These are phyloP conservation scores for Metallyticus violacea DNA, from an alignment of 2,888 invertebrate species.

Conservation along the genomic window DNA sequence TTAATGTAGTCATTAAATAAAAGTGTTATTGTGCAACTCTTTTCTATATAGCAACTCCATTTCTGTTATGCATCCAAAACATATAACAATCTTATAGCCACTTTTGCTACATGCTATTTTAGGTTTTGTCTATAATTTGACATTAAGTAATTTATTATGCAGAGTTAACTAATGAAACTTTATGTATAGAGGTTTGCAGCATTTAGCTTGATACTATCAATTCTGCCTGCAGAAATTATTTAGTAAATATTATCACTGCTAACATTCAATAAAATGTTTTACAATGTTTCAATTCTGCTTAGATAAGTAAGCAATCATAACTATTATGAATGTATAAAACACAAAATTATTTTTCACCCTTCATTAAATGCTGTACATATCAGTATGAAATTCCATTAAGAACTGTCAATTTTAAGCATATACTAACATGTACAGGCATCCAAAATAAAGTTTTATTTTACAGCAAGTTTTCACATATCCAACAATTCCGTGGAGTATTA, in stretches of 20 bases:
- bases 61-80: background rate
- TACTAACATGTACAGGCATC: background rate
- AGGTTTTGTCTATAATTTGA: no score
- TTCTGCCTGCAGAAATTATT: background rate
- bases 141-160: background rate
- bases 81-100: no score
- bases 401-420: background rate
- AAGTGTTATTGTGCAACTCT: background rate
- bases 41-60: background rate
- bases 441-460: background rate
- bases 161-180: background rate
- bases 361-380: background rate
- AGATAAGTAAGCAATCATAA: background rate
- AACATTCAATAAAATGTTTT: background rate
- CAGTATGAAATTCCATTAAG: background rate
- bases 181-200: background rate
- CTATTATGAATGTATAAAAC: background rate
- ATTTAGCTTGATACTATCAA: background rate
- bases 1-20: background rate
- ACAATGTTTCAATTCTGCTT: background rate
- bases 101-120: no score
- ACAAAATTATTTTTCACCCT: background rate
- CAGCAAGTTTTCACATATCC: background rate
- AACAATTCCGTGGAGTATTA: background rate
- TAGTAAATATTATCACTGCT: background rate